phyloP scores from a whole-genome alignment of 2,113 vertebrate species.

The Scortum barcoo region DNA sequence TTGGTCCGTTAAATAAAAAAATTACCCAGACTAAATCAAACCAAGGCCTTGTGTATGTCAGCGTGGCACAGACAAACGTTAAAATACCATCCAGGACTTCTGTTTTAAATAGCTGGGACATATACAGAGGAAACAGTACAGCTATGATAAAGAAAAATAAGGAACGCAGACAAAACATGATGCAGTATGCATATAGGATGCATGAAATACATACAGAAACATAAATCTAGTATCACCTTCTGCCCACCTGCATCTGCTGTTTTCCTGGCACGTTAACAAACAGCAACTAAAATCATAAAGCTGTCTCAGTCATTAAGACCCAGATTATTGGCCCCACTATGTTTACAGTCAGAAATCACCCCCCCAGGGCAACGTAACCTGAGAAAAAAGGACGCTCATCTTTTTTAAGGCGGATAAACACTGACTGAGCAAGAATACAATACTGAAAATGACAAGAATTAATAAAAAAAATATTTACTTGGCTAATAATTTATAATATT shows the following conservation, averaged over 20 bases:
- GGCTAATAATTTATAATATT: background rate
- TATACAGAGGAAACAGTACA: background rate
- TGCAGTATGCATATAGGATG: background rate
- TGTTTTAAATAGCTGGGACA: background rate
- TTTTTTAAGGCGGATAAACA: background rate
- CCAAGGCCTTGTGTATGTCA: background rate
- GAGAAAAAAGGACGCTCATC: background rate
- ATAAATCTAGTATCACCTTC: background rate
- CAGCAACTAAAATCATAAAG: background rate
- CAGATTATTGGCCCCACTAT: background rate
- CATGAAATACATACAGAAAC: background rate
- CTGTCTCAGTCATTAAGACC: background rate
- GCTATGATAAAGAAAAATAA: background rate
- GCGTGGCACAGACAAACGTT: background rate
- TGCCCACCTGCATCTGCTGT: background rate
- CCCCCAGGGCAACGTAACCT: background rate
- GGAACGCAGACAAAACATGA: background rate
- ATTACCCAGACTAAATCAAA: slow-evolving; percentile 7
- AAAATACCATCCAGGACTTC: background rate
- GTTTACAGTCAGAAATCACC: slow-evolving; percentile 17
- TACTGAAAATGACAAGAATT: background rate
- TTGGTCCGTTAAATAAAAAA: slow-evolving; percentile 27
- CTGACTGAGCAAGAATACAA: background rate
- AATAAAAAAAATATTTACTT: background rate
- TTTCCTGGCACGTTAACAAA: slow-evolving; percentile 9